Conservation (phyloP, 2,113 vertebrate genomes). For the Xerus inauris region DNA sequence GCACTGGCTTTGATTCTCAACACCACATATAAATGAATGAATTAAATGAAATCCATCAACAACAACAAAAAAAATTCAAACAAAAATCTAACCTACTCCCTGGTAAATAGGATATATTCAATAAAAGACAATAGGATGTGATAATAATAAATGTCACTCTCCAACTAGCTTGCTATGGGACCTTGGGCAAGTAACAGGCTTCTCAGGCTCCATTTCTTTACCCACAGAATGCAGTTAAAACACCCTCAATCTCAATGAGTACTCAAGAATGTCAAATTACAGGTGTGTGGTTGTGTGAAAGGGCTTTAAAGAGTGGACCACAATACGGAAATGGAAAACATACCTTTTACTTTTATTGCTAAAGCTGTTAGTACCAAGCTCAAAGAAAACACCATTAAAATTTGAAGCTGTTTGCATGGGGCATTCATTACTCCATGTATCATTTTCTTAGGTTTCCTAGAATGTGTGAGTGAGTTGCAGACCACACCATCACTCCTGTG, state of each 20-base stretch:
- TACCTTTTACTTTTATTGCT: not conserved
- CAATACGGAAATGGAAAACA: not conserved
- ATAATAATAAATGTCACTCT: not conserved
- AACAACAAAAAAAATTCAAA: too few species aligned
- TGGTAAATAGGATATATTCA: not conserved
- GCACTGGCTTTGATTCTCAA: too few species aligned
- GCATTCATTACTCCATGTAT: conserved; percentile 37
- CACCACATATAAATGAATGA: too few species aligned
- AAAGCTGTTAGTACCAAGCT: not conserved
- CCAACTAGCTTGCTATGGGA: not conserved
- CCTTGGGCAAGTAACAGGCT: not conserved
- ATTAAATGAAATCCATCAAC: too few species aligned
- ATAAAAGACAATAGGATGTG: not conserved
- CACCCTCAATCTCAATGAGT: not conserved
- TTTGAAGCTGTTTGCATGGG: conserved; percentile 9
- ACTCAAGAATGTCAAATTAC: not conserved
- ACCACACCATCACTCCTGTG: not conserved
- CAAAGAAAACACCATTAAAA: conserved; percentile 38
- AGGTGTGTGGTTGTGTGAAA: not conserved
- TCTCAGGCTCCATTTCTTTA: conserved; percentile 28
- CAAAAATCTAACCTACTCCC: not conserved
- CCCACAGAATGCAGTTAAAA: not conserved
- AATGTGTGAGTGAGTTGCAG: conserved; percentile 16
- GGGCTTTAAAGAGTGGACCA: not conserved
- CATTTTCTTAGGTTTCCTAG: conserved; percentile 44